Evolutionary conservation across 2,888 invertebrate genomes (phyloP), one percentile per base, ranked within the genome.

Genomic region (Penaeus monodon): DNA sequence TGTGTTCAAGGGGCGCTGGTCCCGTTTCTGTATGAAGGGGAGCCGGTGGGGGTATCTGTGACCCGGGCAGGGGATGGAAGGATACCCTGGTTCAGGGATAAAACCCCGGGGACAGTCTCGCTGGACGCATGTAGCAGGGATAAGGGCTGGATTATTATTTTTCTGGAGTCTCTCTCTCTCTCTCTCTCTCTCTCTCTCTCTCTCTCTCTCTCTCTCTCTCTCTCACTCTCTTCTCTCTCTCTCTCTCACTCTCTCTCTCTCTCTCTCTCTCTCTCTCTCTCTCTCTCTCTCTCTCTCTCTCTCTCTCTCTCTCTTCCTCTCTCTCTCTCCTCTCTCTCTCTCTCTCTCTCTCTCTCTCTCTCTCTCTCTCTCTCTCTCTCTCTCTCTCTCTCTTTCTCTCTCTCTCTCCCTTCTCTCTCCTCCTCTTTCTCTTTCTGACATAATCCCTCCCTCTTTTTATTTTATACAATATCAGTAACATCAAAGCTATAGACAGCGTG

Each of bases 271-370:
- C 49, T 49, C 49, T 49, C 49, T 12, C 49, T 12, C 49, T 12
- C 49, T 12, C 49, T 49, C 12, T 49, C 49, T 49, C 49, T 49
- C 49, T 49, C 49, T 49, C 49, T 49, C 49, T 49, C 10, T 49
- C 49, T 49, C 49, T 49, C 49, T 49, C 49, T 68, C 68, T 68
- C 68, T 68, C 68, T 68, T 24, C 22, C 68, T 68, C 68, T 68
- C 24, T 68, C 68, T 68, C 68, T 68, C 68, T 68, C 68, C 68
- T 68, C 24, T 68, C 68, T 68, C 68, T n/a, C 29, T 68, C 68
- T 27, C n/a, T 68, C 68, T 29, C 68, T 29, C 29, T 29, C 27
- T 29, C 29, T 29, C n/a, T 27, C 29, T 29, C 29, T 68, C 29
- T 29, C 27, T 29, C 68, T 29, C 68, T 68, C 68, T 68, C 29